phyloP scores from a whole-genome alignment of 2,888 invertebrate species.

The Ariolimax columbianus region DNA sequence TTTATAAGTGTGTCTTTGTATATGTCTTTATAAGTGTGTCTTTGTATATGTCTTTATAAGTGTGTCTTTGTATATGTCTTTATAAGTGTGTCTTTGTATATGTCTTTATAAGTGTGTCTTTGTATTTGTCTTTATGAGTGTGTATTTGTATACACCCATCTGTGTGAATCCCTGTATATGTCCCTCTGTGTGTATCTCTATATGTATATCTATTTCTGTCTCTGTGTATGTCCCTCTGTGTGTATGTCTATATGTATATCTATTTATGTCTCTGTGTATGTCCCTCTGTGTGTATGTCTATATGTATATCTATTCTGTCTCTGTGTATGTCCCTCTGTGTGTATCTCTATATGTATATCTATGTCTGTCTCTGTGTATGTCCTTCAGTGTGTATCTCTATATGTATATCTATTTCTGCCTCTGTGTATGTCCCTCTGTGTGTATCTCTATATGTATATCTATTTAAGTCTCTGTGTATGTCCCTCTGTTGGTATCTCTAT shows the following conservation, averaged over 20 bases:
- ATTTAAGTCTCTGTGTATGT: neutral
- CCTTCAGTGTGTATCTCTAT: slow-evolving; percentile 3
- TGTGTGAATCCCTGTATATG: neutral
- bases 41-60: neutral
- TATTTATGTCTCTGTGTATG: too few species aligned
- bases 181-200: neutral
- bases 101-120: neutral
- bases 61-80: neutral
- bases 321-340: neutral
- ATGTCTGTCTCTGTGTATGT: neutral
- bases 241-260: too few species aligned
- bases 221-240: neutral
- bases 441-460: neutral
- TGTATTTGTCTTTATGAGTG: neutral
- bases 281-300: too few species aligned
- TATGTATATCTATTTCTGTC: neutral
- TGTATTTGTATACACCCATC: neutral
- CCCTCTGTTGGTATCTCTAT: neutral
- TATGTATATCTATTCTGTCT: neutral
- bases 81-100: neutral
- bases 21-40: neutral
- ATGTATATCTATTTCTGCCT: slow-evolving; percentile 14
- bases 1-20: neutral
- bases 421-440: neutral
- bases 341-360: neutral